Evolutionary conservation across 2,888 invertebrate species (phyloP).

Genomic region (Eupelmus urozonus): DNA sequence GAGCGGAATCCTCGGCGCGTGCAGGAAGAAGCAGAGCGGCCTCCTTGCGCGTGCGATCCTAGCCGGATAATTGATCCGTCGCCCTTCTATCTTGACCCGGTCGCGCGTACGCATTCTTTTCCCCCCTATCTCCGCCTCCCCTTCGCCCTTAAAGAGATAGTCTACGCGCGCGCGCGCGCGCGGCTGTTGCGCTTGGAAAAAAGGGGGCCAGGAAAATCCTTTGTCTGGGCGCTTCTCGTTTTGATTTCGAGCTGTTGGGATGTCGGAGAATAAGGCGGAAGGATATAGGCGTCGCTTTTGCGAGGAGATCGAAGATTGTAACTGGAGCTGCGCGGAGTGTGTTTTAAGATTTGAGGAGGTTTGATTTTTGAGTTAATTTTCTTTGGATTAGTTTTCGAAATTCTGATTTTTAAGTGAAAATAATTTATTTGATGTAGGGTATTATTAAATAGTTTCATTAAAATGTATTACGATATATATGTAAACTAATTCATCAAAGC

Average conservation of each 20-base stretch:
- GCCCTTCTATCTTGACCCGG: conserved; percentile 54
- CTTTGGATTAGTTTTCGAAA: no score
- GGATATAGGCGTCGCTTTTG: conserved; percentile 12
- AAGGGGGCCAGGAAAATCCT: conserved; percentile 38
- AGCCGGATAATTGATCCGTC: conserved; percentile 55
- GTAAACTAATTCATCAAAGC: no score
- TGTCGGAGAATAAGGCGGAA: not conserved
- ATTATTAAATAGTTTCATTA: no score
- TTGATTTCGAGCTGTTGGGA: conserved; percentile 33
- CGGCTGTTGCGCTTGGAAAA: conserved; percentile 4
- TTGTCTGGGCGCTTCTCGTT: conserved; percentile 29
- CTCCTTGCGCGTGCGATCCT: conserved; percentile 24
- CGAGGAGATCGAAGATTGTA: conserved; percentile 22
- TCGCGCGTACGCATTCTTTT: conserved; percentile 32
- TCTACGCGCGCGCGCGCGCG: no score
- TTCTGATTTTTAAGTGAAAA: no score
- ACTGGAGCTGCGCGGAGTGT: no score
- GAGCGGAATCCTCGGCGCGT: conserved; percentile 17
- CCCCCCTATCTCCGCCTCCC: conserved; percentile 12
- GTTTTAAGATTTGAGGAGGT: no score
- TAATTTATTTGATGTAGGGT: no score
- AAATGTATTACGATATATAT: no score
- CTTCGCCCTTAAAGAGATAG: conserved; percentile 29
- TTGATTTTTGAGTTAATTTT: no score
- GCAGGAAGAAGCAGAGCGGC: conserved; percentile 36